Evolutionary conservation across 2,113 vertebrate species (phyloP).

Genomic region (Sardina pilchardus): DNA sequence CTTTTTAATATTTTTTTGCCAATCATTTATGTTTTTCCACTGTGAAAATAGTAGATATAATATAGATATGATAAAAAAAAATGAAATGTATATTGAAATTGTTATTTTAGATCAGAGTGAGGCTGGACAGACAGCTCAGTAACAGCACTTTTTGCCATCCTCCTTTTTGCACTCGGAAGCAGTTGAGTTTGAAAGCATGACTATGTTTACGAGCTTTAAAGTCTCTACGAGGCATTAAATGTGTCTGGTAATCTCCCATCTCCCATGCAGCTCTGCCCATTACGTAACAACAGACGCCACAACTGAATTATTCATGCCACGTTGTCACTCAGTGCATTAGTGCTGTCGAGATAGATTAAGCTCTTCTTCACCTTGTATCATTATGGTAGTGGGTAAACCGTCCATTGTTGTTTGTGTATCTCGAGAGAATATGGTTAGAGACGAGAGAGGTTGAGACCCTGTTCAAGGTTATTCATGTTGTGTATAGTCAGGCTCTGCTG

Average conservation of each 20-base stretch:
- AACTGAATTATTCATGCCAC: not conserved
- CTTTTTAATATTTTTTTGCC: not conserved
- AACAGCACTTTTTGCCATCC: slow-evolving; percentile 11
- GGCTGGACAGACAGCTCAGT: not conserved
- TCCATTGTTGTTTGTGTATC: not conserved
- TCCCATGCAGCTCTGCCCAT: not conserved
- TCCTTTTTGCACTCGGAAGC: slow-evolving; percentile 1
- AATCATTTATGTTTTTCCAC: not conserved
- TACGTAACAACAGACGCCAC: not conserved
- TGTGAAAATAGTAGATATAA: not conserved
- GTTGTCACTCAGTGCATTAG: not conserved
- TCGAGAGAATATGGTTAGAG: not conserved
- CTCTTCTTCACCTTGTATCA: not conserved
- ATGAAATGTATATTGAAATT: not conserved
- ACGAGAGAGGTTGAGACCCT: not conserved
- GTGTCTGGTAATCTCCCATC: not conserved
- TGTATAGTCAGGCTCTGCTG: not conserved
- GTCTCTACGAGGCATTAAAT: not conserved
- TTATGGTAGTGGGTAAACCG: not conserved
- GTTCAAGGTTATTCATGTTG: not conserved
- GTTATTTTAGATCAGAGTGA: not conserved
- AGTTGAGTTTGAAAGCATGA: not conserved
- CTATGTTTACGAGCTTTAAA: not conserved
- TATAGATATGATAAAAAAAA: not conserved
- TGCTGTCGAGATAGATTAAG: not conserved